Conservation (phyloP, 1,140 invertebrate genomes). For the Rhizoglyphus robini region DNA sequence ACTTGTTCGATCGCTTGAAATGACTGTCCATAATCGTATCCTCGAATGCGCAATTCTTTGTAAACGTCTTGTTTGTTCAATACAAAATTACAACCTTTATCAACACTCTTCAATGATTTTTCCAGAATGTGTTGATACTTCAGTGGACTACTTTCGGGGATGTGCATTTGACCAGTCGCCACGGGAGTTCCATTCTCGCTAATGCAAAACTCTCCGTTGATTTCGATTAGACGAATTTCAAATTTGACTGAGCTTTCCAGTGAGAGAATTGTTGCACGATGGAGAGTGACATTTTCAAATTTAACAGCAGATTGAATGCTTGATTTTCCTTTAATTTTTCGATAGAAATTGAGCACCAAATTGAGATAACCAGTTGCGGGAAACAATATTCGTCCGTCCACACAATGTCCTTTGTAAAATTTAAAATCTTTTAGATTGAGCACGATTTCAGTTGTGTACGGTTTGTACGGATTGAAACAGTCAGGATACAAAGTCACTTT, state of each 20-base stretch:
- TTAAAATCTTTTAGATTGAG: conserved; percentile 28
- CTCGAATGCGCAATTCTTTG: conserved; percentile 77
- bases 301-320: conserved; percentile 37
- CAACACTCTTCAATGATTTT: neutral
- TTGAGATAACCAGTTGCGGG: conserved; percentile 43
- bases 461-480: conserved; percentile 16
- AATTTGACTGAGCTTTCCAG: conserved; percentile 47
- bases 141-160: conserved; percentile 42
- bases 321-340: conserved; percentile 34
- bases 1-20: conserved; percentile 29
- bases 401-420: conserved; percentile 39
- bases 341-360: conserved; percentile 41
- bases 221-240: conserved; percentile 70
- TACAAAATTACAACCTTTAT: conserved; percentile 25
- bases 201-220: conserved; percentile 79
- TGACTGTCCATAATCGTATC: conserved; percentile 74
- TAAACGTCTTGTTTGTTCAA: conserved; percentile 69
- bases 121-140: conserved; percentile 16
- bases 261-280: conserved; percentile 41
- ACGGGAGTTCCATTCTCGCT: conserved; percentile 66
- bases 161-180: conserved; percentile 57
- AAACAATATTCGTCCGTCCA: conserved; percentile 43
- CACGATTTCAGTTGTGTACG: conserved; percentile 19
- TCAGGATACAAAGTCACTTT: conserved; percentile 24
- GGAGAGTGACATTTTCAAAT: conserved; percentile 41